phyloP scores from a whole-genome alignment of 2,113 vertebrate species.

The Rhabdomys dilectus region DNA sequence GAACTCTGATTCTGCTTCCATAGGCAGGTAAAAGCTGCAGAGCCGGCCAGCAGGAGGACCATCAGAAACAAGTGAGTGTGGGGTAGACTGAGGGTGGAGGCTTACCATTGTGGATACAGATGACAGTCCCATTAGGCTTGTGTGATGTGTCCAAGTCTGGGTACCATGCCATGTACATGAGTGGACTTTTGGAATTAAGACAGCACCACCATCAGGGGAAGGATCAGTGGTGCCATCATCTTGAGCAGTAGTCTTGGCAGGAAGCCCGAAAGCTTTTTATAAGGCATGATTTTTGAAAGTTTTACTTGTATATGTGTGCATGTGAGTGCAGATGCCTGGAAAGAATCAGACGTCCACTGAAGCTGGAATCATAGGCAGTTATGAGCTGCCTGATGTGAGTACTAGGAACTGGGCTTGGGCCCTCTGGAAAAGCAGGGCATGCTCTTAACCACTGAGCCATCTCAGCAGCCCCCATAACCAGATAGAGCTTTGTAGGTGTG shows the following conservation, averaged over 20 bases:
- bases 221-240: neutral
- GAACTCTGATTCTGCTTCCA: constrained; percentile 39
- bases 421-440: neutral
- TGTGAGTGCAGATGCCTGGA: neutral
- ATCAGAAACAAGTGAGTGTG: constrained; percentile 74
- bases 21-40: constrained; percentile 81
- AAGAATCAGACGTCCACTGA: neutral
- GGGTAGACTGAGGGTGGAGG: neutral
- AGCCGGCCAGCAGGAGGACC: constrained; percentile 60
- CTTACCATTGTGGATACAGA: neutral
- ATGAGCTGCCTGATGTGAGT: neutral
- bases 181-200: neutral
- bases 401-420: neutral
- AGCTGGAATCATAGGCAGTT: neutral
- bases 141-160: neutral
- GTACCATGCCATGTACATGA: neutral
- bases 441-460: neutral
- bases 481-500: neutral
- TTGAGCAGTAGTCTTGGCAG: neutral
- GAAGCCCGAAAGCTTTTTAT: neutral
- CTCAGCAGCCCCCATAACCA: neutral
- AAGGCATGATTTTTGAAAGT: neutral
- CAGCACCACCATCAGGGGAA: neutral
- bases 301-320: neutral
- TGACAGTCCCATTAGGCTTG: neutral